phyloP scores from a whole-genome alignment of 2,888 invertebrate genomes.

The Poecilobothrus nobilitatus region DNA sequence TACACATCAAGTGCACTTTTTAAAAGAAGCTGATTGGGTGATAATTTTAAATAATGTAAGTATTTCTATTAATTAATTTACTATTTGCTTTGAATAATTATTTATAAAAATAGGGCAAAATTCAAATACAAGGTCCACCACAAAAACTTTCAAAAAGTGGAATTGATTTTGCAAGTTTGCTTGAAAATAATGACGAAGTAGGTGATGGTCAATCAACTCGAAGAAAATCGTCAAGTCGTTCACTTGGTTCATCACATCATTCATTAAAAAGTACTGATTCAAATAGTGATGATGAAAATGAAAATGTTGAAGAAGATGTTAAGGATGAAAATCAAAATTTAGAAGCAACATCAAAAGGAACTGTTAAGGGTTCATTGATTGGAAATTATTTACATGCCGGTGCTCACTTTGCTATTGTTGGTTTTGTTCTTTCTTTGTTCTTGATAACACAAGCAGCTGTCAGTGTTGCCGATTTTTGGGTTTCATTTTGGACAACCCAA shows the following conservation, averaged over 20 bases:
- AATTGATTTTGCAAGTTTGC: slow-evolving; percentile 47
- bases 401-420: slow-evolving; percentile 42
- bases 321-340: slow-evolving; percentile 28
- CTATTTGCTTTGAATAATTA: not conserved
- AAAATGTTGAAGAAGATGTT: slow-evolving; percentile 31
- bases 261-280: slow-evolving; percentile 19
- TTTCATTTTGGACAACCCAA: slow-evolving; percentile 53
- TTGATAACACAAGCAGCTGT: slow-evolving; percentile 52
- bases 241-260: slow-evolving; percentile 17
- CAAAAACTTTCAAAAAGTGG: slow-evolving; percentile 43
- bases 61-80: slow-evolving; percentile 10
- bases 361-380: slow-evolving; percentile 43
- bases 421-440: slow-evolving; percentile 44
- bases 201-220: slow-evolving; percentile 22
- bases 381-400: slow-evolving; percentile 49
- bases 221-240: slow-evolving; percentile 15
- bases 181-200: slow-evolving; percentile 40
- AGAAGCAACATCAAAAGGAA: slow-evolving; percentile 44
- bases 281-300: slow-evolving; percentile 30
- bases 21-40: slow-evolving; percentile 51
- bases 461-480: slow-evolving; percentile 60
- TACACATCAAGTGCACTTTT: slow-evolving; percentile 69
- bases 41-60: slow-evolving; percentile 53
- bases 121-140: slow-evolving; percentile 46
- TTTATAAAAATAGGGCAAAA: slow-evolving; percentile 38